Percentiles rank a stretch among this genome's conserved stretches.
Conservation (phyloP, 1,140 invertebrate genomes). For the Apolygus lucorum region DNA sequence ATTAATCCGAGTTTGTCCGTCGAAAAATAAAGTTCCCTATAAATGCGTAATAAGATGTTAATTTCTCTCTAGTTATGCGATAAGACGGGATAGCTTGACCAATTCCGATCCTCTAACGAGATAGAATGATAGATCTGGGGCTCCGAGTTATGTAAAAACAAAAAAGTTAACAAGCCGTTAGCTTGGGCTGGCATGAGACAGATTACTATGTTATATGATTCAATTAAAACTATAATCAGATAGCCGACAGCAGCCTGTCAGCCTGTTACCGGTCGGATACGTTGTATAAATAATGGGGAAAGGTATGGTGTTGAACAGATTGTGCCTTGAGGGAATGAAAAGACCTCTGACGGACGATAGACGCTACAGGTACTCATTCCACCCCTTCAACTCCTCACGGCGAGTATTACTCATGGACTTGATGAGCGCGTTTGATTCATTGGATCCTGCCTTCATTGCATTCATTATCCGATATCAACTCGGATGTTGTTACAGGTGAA, state of each 20-base stretch:
- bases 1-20: too few relatives aligned
- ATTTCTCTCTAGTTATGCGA: neutral
- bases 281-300: neutral
- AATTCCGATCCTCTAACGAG: neutral
- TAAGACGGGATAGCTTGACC: neutral
- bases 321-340: neutral
- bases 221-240: conserved; percentile 2
- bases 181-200: neutral
- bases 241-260: neutral
- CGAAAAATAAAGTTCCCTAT: too few relatives aligned
- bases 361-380: too few relatives aligned
- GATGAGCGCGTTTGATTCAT: too few relatives aligned
- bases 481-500: too few relatives aligned
- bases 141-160: neutral
- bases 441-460: too few relatives aligned
- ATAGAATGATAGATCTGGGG: neutral
- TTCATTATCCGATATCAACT: too few relatives aligned
- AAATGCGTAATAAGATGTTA: too few relatives aligned
- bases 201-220: conserved; percentile 2
- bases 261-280: neutral
- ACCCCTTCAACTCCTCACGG: too few relatives aligned
- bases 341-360: too few relatives aligned
- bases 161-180: neutral
- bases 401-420: too few relatives aligned
- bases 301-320: neutral